These are phyloP conservation scores for Danio kyathit DNA, from an alignment of 2,797 vertebrate species.

Conservation along the genomic window DNA sequence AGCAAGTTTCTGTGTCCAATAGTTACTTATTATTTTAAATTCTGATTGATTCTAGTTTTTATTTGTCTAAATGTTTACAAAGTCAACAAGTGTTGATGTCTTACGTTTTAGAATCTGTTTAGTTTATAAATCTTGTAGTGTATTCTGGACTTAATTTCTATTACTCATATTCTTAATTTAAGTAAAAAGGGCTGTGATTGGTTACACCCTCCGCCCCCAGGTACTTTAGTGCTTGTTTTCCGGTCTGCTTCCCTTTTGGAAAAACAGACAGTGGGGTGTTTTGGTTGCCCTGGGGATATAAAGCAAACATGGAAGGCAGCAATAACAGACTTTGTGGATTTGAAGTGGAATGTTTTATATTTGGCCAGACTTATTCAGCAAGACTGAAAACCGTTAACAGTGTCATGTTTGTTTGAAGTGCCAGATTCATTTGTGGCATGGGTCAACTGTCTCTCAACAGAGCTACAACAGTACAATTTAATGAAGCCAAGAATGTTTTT, in stretches of 20 bases:
- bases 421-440: conserved; percentile 4
- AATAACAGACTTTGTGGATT: conserved; percentile 38
- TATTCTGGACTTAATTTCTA: background rate
- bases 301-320: conserved; percentile 51
- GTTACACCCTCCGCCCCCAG: conserved; percentile 32
- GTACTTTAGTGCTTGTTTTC: conserved; percentile 63
- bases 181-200: background rate
- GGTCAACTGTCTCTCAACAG: background rate
- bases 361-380: background rate
- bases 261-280: conserved; percentile 61
- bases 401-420: background rate
- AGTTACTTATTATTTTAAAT: background rate
- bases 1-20: too few species aligned
- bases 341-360: conserved; percentile 20
- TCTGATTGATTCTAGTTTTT: background rate
- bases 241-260: conserved; percentile 62
- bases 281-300: conserved; percentile 58
- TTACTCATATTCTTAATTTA: conserved; percentile 3
- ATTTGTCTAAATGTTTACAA: background rate
- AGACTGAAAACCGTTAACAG: conserved; percentile 12
- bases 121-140: background rate
- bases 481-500: background rate
- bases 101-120: background rate
- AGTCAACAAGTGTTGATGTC: background rate
- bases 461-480: background rate